Conservation (phyloP, 2,888 invertebrate species). For the Tachina grossa region DNA sequence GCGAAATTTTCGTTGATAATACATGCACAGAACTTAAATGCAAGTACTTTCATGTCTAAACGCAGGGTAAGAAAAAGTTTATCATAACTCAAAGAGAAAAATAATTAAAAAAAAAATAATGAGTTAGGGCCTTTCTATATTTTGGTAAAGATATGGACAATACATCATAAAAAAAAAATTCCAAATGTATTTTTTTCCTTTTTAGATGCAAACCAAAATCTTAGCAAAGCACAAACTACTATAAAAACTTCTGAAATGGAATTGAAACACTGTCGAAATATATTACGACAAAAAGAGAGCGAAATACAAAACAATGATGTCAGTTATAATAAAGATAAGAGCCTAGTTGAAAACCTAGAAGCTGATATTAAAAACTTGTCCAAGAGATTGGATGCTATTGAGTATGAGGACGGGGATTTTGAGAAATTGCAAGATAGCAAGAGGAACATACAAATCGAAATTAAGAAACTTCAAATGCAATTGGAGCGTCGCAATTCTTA, state of each 20-base stretch:
- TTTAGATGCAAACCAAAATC: conserved; percentile 88
- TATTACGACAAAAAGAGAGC: conserved; percentile 86
- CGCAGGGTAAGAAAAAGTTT: no score
- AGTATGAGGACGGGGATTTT: conserved; percentile 86
- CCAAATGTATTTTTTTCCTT: neutral
- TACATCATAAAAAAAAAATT: no score
- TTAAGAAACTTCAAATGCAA: conserved; percentile 83
- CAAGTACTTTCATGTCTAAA: no score
- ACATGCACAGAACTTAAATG: no score
- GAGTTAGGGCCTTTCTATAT: no score
- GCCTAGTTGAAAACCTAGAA: conserved; percentile 84
- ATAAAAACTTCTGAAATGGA: conserved; percentile 91
- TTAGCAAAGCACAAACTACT: conserved; percentile 90
- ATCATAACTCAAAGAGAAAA: no score
- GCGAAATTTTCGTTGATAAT: no score
- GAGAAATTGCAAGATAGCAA: conserved; percentile 84
- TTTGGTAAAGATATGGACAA: no score
- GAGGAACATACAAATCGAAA: conserved; percentile 84
- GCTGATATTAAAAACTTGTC: conserved; percentile 84
- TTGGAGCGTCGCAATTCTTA: conserved; percentile 78
- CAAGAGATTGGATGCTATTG: conserved; percentile 83
- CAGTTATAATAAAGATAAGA: conserved; percentile 87
- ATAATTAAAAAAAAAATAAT: no score
- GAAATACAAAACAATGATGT: conserved; percentile 87
- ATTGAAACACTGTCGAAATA: conserved; percentile 85